phyloP scores from a whole-genome alignment of 2,888 invertebrate genomes.

The Gisinianus flammeolus region DNA sequence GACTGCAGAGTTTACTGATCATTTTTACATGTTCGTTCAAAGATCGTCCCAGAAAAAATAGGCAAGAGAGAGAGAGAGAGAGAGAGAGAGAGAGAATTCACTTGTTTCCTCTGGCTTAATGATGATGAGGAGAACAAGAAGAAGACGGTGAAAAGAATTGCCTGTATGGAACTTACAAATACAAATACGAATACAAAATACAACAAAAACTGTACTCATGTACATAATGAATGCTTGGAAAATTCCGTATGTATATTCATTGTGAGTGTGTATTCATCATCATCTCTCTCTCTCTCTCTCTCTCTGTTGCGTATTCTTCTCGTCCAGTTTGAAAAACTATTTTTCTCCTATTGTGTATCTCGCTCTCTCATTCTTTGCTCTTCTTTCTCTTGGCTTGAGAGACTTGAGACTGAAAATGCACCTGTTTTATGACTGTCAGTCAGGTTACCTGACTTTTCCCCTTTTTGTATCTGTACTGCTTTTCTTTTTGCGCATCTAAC shows the following conservation, averaged over 20 bases:
- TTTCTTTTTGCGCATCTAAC: background rate
- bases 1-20: conserved; percentile 3
- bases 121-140: conserved; percentile 19
- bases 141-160: background rate
- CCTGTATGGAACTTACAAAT: background rate
- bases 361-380: background rate
- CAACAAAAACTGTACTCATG: background rate
- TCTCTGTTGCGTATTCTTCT: background rate
- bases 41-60: background rate
- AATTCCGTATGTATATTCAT: background rate
- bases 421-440: conserved; percentile 35
- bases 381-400: background rate
- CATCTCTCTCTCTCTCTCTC: background rate
- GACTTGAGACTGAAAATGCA: conserved; percentile 25
- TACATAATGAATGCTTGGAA: background rate
- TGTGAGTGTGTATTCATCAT: conserved; percentile 1
- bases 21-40: conserved; percentile 17
- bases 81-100: background rate
- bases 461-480: conserved; percentile 8
- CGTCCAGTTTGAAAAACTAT: conserved; percentile 1
- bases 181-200: too few relatives aligned
- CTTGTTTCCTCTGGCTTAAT: conserved; percentile 22
- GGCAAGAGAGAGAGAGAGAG: background rate
- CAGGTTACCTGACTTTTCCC: conserved; percentile 27
- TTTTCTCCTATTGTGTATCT: conserved; percentile 1